These are phyloP conservation scores for Synchiropus splendidus DNA, from an alignment of 2,113 vertebrate genomes.

Conservation along the genomic window DNA sequence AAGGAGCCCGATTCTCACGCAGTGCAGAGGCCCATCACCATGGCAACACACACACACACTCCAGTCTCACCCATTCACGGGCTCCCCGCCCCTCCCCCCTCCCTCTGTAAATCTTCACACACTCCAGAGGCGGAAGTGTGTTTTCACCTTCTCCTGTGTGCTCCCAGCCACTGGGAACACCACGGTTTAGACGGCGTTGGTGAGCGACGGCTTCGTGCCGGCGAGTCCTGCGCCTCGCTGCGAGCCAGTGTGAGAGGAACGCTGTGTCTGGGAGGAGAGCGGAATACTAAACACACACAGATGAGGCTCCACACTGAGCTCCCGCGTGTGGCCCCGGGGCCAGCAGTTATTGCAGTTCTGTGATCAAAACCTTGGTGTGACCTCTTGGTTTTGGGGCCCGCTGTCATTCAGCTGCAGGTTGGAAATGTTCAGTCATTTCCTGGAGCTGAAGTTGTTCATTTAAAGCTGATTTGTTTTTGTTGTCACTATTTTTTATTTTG, in stretches of 20 bases:
- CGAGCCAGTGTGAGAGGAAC: conserved; percentile 18
- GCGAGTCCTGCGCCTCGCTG: not conserved
- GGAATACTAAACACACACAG: conserved; percentile 47
- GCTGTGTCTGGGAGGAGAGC: conserved; percentile 27
- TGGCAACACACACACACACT: conserved; percentile 37
- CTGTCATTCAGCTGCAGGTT: too few species aligned
- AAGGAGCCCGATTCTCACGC: conserved; percentile 59
- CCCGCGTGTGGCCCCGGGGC: too few species aligned
- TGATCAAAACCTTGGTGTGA: too few species aligned
- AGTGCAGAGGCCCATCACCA: conserved; percentile 61
- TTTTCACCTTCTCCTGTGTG: not conserved
- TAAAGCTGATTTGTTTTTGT: too few species aligned
- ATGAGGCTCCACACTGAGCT: not conserved
- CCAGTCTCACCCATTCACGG: conserved; percentile 15
- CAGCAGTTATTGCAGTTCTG: too few species aligned
- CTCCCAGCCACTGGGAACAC: too few species aligned
- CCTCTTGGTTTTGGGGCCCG: too few species aligned
- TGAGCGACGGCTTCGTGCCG: too few species aligned
- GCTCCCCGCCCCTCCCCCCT: conserved; percentile 17
- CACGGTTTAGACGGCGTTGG: too few species aligned
- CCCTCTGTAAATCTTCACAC: conserved; percentile 15
- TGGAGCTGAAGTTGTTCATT: too few species aligned
- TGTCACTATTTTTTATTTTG: too few species aligned
- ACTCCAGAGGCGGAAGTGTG: conserved; percentile 4
- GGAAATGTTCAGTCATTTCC: too few species aligned